Evolutionary conservation across 2,888 invertebrate species (phyloP).

Genomic region (Gibbula magus): DNA sequence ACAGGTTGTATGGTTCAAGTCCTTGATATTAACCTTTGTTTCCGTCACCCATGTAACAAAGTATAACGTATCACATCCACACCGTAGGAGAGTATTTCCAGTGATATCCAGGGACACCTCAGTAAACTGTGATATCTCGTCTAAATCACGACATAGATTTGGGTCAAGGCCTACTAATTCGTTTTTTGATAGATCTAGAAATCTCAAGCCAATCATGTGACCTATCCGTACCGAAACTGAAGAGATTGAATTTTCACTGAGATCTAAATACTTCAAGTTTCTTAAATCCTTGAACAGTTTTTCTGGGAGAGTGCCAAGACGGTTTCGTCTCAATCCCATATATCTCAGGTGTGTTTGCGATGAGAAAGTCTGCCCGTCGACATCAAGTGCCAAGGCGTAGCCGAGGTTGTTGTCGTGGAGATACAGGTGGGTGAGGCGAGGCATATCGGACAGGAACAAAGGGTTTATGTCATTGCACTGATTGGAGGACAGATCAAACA

Average conservation of each 20-base stretch:
- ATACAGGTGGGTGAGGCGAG: constrained; percentile 22
- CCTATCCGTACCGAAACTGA: not conserved
- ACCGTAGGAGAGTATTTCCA: not conserved
- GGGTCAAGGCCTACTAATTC: not conserved
- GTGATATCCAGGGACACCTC: not conserved
- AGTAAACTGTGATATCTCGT: not conserved
- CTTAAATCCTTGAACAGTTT: not conserved
- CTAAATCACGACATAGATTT: not conserved
- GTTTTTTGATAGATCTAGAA: constrained; percentile 18
- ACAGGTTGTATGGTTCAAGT: not conserved
- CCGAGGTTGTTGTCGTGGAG: constrained; percentile 23
- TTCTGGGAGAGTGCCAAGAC: not conserved
- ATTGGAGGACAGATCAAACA: constrained; percentile 18
- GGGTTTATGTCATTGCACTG: constrained; percentile 1
- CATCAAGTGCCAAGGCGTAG: not conserved
- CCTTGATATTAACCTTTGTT: not conserved
- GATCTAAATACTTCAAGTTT: not conserved
- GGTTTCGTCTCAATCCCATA: not conserved
- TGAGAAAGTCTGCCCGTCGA: not conserved
- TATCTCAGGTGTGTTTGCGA: not conserved
- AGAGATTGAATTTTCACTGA: constrained; percentile 3
- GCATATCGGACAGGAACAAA: constrained; percentile 20
- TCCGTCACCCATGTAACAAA: not conserved
- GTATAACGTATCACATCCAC: not conserved
- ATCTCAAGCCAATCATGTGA: not conserved